Percentiles rank a stretch among this genome's conserved stretches.
Evolutionary conservation across 2,113 vertebrate genomes (phyloP).

Genomic region (Podarcis muralis): DNA sequence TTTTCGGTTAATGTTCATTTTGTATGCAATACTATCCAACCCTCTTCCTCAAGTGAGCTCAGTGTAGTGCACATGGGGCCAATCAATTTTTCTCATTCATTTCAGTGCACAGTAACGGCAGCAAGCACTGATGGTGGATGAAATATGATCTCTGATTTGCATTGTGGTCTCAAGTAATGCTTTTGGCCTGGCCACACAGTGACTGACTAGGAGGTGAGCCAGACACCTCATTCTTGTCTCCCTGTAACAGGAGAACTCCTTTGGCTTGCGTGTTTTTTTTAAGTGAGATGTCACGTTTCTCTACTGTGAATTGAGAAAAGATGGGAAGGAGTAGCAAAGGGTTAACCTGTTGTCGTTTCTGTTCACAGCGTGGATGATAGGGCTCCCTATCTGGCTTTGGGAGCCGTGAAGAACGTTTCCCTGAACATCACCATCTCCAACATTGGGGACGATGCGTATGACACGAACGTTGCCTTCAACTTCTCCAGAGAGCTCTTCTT

Average conservation of each 20-base stretch:
- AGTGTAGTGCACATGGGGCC: too few relatives aligned
- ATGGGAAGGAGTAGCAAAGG: neutral
- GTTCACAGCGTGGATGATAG: conserved; percentile 77
- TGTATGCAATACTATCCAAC: too few relatives aligned
- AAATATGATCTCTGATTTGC: neutral
- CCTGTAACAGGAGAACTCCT: neutral
- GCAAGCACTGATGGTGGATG: neutral
- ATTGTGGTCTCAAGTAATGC: neutral
- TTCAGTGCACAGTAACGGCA: neutral
- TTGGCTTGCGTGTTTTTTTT: neutral
- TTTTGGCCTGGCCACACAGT: neutral
- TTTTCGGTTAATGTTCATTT: too few relatives aligned
- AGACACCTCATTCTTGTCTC: neutral
- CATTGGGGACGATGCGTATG: conserved; percentile 92
- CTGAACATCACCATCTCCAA: conserved; percentile 93
- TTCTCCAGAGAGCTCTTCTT: conserved; percentile 96
- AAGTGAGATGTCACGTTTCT: neutral
- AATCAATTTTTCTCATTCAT: neutral
- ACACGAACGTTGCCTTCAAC: conserved; percentile 95
- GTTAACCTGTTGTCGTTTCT: conserved; percentile 52
- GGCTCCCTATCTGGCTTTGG: conserved; percentile 88
- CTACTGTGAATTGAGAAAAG: neutral
- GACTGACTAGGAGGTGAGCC: neutral
- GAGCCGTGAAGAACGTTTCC: conserved; percentile 93
- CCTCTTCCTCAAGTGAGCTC: too few relatives aligned